phyloP scores from a whole-genome alignment of 2,888 invertebrate genomes.

The Camptogramma bilineatum region DNA sequence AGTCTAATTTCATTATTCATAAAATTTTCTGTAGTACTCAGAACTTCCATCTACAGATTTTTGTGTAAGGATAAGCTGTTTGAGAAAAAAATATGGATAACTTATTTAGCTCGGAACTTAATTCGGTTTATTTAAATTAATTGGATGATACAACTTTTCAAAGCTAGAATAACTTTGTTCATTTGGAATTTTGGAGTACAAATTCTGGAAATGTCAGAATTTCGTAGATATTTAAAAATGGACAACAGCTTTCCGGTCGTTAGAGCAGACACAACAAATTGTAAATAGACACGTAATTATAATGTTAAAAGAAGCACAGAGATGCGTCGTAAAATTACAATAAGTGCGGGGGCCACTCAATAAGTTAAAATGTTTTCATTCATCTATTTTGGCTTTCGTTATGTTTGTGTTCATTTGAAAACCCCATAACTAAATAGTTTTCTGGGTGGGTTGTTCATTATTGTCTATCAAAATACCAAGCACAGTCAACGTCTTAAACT shows the following conservation, averaged over 20 bases:
- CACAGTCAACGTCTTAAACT: too few species aligned
- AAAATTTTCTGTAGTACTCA: neutral
- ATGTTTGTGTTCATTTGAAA: neutral
- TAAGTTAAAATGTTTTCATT: conserved; percentile 8
- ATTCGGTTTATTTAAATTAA: too few species aligned
- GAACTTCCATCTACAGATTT: too few species aligned
- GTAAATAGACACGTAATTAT: conserved; percentile 11
- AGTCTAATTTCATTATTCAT: neutral
- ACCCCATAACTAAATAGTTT: too few species aligned
- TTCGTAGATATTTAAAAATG: neutral
- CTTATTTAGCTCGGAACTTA: neutral
- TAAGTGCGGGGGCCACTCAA: conserved; percentile 16
- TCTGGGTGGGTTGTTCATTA: too few species aligned
- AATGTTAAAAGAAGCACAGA: conserved; percentile 20
- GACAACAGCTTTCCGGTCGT: conserved; percentile 3
- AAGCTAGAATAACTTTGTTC: neutral
- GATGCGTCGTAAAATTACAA: neutral
- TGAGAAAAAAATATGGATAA: neutral
- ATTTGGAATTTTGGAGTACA: neutral
- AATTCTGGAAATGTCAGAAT: neutral
- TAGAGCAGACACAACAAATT: neutral
- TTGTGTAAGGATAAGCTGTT: too few species aligned
- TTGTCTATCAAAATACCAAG: too few species aligned
- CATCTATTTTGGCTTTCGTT: neutral
- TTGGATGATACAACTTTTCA: too few species aligned